Percentiles rank a stretch among this genome's conserved stretches.
phyloP scores from a whole-genome alignment of 2,113 vertebrate species.

The Oncorhynchus mykiss region DNA sequence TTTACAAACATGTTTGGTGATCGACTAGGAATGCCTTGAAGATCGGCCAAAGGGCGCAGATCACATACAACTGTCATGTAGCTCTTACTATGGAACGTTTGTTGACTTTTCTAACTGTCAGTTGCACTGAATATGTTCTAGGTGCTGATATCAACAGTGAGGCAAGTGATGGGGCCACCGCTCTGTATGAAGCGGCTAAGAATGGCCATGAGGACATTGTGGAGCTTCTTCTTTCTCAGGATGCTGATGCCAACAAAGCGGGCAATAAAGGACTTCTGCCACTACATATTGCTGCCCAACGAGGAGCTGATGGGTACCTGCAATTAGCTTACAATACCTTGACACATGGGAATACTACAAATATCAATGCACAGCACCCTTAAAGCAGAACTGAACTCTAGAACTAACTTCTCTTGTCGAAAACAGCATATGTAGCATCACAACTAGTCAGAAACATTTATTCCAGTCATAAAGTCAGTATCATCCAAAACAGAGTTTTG shows the following conservation, averaged over 20 bases:
- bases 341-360: not conserved
- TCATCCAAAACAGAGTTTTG: too few relatives aligned
- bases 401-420: too few relatives aligned
- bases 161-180: constrained; percentile 83
- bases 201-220: constrained; percentile 81
- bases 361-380: not conserved
- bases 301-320: constrained; percentile 81
- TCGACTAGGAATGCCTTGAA: too few relatives aligned
- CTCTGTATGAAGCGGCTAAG: constrained; percentile 92
- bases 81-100: not conserved
- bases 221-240: constrained; percentile 83
- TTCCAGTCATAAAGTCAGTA: too few relatives aligned
- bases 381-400: not conserved
- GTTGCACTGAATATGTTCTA: constrained; percentile 46
- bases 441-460: too few relatives aligned
- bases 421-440: too few relatives aligned
- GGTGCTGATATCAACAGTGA: constrained; percentile 88
- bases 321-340: not conserved
- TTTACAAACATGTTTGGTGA: too few relatives aligned
- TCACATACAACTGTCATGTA: not conserved
- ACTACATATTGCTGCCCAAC: constrained; percentile 86
- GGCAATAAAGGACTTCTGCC: constrained; percentile 85
- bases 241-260: constrained; percentile 86
- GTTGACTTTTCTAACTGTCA: not conserved
- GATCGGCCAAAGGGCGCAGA: too few relatives aligned